Evolutionary conservation across 2,797 vertebrate genomes (phyloP).

Genomic region (Acipenser ruthenus): DNA sequence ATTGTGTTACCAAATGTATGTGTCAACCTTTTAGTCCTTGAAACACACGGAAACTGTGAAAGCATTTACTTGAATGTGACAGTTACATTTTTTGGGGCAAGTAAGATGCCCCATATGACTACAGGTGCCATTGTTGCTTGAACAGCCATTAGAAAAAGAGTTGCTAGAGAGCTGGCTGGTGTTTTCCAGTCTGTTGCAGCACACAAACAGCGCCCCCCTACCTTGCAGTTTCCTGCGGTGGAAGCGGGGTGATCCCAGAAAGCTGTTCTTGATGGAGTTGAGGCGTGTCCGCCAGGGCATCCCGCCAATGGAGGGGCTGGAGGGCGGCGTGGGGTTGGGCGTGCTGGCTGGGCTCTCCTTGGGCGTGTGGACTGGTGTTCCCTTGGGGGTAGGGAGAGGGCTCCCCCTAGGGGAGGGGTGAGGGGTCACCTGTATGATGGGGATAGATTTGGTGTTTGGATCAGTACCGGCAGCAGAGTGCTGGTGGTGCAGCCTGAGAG

Average conservation of each 20-base stretch:
- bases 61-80: too few species aligned
- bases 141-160: too few species aligned
- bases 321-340: slow-evolving; percentile 89
- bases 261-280: slow-evolving; percentile 98
- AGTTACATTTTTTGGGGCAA: too few species aligned
- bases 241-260: slow-evolving; percentile 95
- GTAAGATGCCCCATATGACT: too few species aligned
- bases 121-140: too few species aligned
- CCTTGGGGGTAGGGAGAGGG: slow-evolving; percentile 97
- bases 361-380: slow-evolving; percentile 96
- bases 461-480: slow-evolving; percentile 63
- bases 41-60: too few species aligned
- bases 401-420: slow-evolving; percentile 97
- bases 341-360: slow-evolving; percentile 97
- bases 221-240: slow-evolving; percentile 98
- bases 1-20: too few species aligned
- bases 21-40: too few species aligned
- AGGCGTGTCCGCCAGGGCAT: slow-evolving; percentile 97
- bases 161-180: too few species aligned
- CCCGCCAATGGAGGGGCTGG: slow-evolving; percentile 94
- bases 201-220: slow-evolving; percentile 29
- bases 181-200: background rate
- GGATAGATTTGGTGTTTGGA: slow-evolving; percentile 90
- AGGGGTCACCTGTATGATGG: slow-evolving; percentile 98
- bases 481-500: slow-evolving; percentile 68